phyloP scores from a whole-genome alignment of 2,113 vertebrate species.

The Trochalopteron elliotii region DNA sequence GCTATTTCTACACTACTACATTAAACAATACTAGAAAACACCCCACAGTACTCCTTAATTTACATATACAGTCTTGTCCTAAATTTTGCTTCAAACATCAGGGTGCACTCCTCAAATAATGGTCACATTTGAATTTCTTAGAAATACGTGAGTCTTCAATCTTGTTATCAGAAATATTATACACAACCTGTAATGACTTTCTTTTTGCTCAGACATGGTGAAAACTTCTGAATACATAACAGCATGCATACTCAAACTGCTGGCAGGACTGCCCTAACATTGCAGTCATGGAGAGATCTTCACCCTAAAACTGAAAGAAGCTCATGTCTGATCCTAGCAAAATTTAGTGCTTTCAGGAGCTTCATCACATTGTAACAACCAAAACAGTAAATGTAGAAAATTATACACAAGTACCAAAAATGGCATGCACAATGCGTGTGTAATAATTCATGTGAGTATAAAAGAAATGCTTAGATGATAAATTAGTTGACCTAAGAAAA shows the following conservation, averaged over 20 bases:
- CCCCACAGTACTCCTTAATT: background rate
- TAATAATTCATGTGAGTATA: background rate
- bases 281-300: background rate
- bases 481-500: background rate
- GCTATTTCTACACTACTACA: background rate
- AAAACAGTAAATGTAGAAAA: background rate
- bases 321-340: background rate
- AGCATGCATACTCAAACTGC: background rate
- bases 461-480: background rate
- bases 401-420: background rate
- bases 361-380: background rate
- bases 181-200: background rate
- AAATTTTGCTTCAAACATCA: background rate
- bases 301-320: background rate
- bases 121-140: background rate
- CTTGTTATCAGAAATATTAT: background rate
- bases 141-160: background rate
- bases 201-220: background rate
- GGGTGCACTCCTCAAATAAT: background rate
- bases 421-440: background rate
- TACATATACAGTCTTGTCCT: background rate
- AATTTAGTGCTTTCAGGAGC: background rate
- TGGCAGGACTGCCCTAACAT: background rate
- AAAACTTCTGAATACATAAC: background rate
- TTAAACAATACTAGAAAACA: background rate